Evolutionary conservation across 1,140 invertebrate species (phyloP), one percentile per base, ranked within the genome.

Genomic region (Laupala kohalensis): DNA sequence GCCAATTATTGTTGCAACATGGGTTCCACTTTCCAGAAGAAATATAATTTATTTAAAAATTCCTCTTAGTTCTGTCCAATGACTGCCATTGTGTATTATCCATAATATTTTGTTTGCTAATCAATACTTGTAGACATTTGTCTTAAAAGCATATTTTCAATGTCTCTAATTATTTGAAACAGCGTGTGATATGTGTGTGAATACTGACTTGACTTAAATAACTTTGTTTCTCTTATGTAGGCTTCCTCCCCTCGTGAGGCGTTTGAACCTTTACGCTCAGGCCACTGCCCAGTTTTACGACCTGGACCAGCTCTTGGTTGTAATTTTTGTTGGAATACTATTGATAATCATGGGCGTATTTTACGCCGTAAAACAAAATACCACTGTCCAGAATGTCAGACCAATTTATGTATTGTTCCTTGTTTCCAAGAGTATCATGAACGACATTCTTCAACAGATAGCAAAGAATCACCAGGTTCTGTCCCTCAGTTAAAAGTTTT

Each of bases 311-410:
- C 92, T 4, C 79, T 94, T 67, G 90, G 91, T 64, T 93, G 91
- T 80, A 92, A 92, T 81, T 92, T 90, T 77, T 94, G 92, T 80
- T 94, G 92, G 92, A 94, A 94, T 77, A 92, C 91, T 1, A 89
- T 92, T 64, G 91, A 93, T 76, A 85, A 85, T 53, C 88, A 90
- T 80, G 90, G 90, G 25, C 81, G 91, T 65, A 93, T 92, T 75
- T 83, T 93, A 53, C 83, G 92, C 25, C 83, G 92, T 71, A 94
- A 94, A 83, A 94, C 92, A 4, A 93, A 93, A 79, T 94, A 93
- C 78, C 90, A 92, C 78, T 94, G 92, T 82, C 91, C 91, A 2
- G 91, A 93, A 77, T 94, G 92, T 80, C 89, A 91, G 77, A 92
- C 89, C 64, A 94, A 93, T 81, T 83, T 94, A 64, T 94, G 92